Base-by-base conservation (phyloP, 2,797 vertebrate genomes). In the Clarias laeviceps region DNA sequence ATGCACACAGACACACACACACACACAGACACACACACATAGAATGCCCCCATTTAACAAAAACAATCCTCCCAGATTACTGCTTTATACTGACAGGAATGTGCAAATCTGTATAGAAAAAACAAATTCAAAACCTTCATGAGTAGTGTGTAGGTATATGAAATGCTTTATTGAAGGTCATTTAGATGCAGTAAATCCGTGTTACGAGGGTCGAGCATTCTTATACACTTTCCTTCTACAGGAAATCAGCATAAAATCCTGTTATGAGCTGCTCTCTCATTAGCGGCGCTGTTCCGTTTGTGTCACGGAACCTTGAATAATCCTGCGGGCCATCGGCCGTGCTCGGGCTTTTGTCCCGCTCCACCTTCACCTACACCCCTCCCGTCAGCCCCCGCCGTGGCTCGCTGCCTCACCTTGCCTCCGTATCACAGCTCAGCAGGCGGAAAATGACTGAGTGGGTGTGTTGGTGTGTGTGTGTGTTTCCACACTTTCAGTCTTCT, bases 331-430 rank as follows among this genome's bases (percentile, higher is more conserved):
- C 76, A 73, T 82, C 89, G 89, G 89, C 80, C 89, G 87, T 57
- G 87, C 37, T 85, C 80, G 88, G 89, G 34, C 76, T 86, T 78
- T 79, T 86, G 87, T 85, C 85, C 89, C 84, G 88, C 83, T 93
- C 91, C 93, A 93, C 92, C 92, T 93, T 94, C 91, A 89, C 94
- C 91, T 91, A 66, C 83, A 84, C 84, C 90, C 88, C 88, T 83
- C 87, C 91, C 88, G 82, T 68, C 78, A 54, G 90, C 87, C 91
- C 80, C 87, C 40, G 15, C 56, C 54, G 78, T 54, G 66, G 90
- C 91, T 86, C 88, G 88, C 88, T 90, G 89, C 89, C 92, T 93
- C 92, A 95, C 94, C 93, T 93, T 92, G 92, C 90, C 87, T 91
- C 89, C 91, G 93, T 89, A 91, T 92, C 91, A 91, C 86, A 92